Evolutionary conservation across 2,888 invertebrate genomes (phyloP), one percentile per base, ranked within the genome.

Genomic region (Pegoplata infirma): DNA sequence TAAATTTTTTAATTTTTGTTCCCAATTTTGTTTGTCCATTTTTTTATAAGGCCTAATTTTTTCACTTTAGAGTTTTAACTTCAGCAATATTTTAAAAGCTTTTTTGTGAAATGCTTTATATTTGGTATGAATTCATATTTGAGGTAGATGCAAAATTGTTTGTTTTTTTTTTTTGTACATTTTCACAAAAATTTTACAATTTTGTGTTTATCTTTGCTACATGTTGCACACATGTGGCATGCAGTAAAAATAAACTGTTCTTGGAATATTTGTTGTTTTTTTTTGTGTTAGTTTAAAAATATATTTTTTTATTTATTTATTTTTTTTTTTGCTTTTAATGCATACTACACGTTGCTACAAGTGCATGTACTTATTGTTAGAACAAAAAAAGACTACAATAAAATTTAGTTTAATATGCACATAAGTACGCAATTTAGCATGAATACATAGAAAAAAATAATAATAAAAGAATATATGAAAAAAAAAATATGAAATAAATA

Each of bases 381-480:
- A 67, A 44, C 40, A 53, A 51, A 67, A 49, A 64, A 32, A 59
- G 44, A 40, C 71, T 40, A 68, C 67, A 79, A 72, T 79, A 79
- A 79, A 75, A 79, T 75, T 79, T 75, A 69, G 64, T 79, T 75
- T 75, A 67, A 79, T 67, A 79, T 79, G 71, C 75, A 75, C 75
- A 79, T 72, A 79, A 79, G 79, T 71, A 75, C 75, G 75, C 75
- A 79, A 79, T 79, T 79, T 75, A 79, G 67, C 63, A 72, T 75
- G 63, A 75, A 67, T n/a, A n/a, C 56, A 71, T 75, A 49, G 75
- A 79, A 79, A 72, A 72, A 67, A 79, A 79, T 79, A 66, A 73
- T 63, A 72, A 53, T 47, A 64, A 44, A 40, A 51, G 21, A 55
- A 14, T 7, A 47, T 44, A 19, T 16, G 6, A 61, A 23, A 55